phyloP scores from a whole-genome alignment of 2,113 vertebrate genomes.

The Aplodontia rufa region DNA sequence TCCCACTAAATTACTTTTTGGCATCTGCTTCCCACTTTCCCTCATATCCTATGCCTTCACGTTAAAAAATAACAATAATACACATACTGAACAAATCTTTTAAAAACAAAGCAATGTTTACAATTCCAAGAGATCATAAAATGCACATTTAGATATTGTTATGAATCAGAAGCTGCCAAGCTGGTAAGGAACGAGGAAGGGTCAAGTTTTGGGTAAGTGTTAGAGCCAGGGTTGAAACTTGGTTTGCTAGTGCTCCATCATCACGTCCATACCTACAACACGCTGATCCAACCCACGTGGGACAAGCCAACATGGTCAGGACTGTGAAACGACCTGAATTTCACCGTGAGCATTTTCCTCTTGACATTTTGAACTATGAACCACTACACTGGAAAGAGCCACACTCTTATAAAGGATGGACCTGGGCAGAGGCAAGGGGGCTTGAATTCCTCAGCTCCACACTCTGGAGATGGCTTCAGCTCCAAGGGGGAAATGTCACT shows the following conservation, averaged over 20 bases:
- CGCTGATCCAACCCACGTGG: background rate
- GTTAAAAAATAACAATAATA: constrained; percentile 26
- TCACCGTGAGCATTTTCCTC: background rate
- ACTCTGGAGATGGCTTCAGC: background rate
- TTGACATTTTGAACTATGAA: background rate
- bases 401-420: background rate
- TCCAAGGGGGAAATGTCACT: background rate
- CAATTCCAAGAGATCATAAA: constrained; percentile 49
- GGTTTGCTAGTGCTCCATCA: background rate
- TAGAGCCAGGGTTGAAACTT: constrained; percentile 2
- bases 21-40: background rate
- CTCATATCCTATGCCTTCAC: background rate
- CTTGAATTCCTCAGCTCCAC: background rate
- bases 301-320: background rate
- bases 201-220: background rate
- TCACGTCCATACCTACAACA: background rate
- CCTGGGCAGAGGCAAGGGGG: too few species aligned
- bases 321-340: background rate
- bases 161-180: constrained; percentile 49
- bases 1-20: background rate
- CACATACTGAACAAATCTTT: constrained; percentile 35
- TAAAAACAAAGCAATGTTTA: constrained; percentile 64
- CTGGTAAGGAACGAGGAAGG: constrained; percentile 2
- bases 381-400: background rate
- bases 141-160: background rate